These are phyloP conservation scores for Stichopus horrens DNA, from an alignment of 53 echinoderm and acorn worm genomes.

Conservation along the genomic window DNA sequence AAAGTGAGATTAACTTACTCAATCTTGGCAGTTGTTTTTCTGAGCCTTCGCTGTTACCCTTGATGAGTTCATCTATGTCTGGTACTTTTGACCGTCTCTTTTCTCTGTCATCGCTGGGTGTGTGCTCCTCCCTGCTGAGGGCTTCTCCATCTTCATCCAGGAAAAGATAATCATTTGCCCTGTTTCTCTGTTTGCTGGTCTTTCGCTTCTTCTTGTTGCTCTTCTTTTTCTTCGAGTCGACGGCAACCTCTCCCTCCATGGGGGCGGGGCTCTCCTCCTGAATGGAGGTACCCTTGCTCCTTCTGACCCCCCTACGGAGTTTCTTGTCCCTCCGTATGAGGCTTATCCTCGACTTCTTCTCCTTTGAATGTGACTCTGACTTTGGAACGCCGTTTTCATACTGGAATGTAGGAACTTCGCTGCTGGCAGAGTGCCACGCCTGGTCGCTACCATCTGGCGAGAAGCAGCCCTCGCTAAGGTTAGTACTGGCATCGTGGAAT, in stretches of 20 bases:
- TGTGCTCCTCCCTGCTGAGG: slow-evolving; percentile 13
- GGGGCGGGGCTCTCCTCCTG: background rate
- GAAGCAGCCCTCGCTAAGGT: slow-evolving; percentile 10
- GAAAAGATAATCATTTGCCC: slow-evolving; percentile 49
- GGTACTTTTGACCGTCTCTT: slow-evolving; percentile 47
- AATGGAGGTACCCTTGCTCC: background rate
- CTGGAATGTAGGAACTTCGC: slow-evolving; percentile 68
- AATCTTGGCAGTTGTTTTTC: slow-evolving; percentile 70
- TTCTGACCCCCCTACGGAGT: slow-evolving; percentile 10
- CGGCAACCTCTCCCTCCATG: background rate
- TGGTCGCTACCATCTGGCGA: slow-evolving; percentile 39
- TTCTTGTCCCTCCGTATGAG: slow-evolving; percentile 67
- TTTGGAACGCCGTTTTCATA: slow-evolving; percentile 85
- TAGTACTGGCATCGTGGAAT: slow-evolving; percentile 37
- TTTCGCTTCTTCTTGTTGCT: slow-evolving; percentile 53
- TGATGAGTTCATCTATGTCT: slow-evolving; percentile 56
- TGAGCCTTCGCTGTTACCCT: slow-evolving; percentile 52
- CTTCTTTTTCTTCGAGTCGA: slow-evolving; percentile 47
- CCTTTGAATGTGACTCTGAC: slow-evolving; percentile 89
- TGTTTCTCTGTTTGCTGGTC: slow-evolving; percentile 44
- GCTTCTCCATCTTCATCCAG: slow-evolving; percentile 22
- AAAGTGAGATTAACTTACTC: slow-evolving; percentile 55
- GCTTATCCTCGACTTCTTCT: slow-evolving; percentile 81
- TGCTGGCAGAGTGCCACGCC: slow-evolving; percentile 63
- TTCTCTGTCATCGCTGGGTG: slow-evolving; percentile 54